Evolutionary conservation across 2,113 vertebrate species (phyloP).

Genomic region (Myiozetetes cayanensis): DNA sequence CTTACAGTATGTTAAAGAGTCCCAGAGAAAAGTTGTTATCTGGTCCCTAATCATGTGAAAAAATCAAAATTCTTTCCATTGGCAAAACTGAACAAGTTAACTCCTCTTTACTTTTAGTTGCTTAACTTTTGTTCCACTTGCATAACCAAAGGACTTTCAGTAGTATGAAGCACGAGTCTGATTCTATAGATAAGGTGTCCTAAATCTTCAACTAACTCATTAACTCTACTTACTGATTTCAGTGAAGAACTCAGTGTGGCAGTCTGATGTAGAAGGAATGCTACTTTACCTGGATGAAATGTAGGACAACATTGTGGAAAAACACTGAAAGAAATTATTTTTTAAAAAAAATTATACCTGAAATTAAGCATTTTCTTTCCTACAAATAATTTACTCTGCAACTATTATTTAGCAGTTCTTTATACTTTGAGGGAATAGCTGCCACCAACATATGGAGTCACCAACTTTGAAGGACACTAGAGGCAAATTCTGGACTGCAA

Average conservation of each 20-base stretch:
- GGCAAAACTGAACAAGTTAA: background rate
- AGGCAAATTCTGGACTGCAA: background rate
- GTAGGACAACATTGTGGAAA: background rate
- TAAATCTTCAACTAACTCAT: background rate
- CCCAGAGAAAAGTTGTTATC: background rate
- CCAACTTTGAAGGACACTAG: background rate
- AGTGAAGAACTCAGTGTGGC: background rate
- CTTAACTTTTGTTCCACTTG: background rate
- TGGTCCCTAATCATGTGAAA: background rate
- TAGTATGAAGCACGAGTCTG: background rate
- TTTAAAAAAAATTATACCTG: background rate
- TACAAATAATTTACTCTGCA: background rate
- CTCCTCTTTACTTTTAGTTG: background rate
- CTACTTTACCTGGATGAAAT: background rate
- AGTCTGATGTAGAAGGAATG: background rate
- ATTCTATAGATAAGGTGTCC: background rate
- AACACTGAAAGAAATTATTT: background rate
- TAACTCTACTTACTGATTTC: background rate
- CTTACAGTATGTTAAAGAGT: background rate
- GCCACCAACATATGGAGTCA: background rate
- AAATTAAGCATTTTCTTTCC: rapidly evolving
- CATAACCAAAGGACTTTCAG: background rate
- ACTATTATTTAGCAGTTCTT: background rate
- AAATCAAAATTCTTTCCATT: background rate
- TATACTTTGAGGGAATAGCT: background rate